These are phyloP conservation scores for Ceyx melanurus DNA, from an alignment of 2,113 vertebrate genomes.

Conservation along the genomic window DNA sequence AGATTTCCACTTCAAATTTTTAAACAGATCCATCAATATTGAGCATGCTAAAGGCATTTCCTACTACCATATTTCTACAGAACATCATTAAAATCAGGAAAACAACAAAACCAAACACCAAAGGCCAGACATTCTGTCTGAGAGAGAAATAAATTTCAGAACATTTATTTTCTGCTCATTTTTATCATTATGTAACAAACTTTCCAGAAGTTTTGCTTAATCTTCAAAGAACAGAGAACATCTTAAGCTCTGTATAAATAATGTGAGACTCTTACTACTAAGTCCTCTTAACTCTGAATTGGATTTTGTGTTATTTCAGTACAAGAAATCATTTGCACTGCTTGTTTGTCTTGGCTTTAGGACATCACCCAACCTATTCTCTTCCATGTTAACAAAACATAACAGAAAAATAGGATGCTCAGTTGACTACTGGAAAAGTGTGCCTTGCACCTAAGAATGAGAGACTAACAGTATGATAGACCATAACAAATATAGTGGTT, in stretches of 20 bases:
- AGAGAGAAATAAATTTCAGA: background rate
- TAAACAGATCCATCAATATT: background rate
- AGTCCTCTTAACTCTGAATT: background rate
- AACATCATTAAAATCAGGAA: background rate
- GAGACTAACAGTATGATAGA: background rate
- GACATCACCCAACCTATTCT: background rate
- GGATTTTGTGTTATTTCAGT: background rate
- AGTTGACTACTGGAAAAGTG: background rate
- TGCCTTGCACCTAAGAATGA: background rate
- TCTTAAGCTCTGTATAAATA: background rate
- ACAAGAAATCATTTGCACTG: background rate
- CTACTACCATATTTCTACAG: background rate
- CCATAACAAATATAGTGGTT: background rate
- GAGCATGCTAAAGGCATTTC: background rate
- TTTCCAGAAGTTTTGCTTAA: background rate
- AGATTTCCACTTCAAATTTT: background rate
- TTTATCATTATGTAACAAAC: background rate
- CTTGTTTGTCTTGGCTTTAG: background rate
- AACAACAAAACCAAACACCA: background rate
- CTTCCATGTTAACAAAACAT: background rate
- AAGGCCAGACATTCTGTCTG: background rate
- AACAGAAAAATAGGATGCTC: background rate
- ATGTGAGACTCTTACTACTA: background rate
- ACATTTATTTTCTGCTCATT: background rate
- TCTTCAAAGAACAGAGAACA: background rate